Base-by-base conservation (phyloP, 2,888 invertebrate genomes). In the Cantharis rufa region DNA sequence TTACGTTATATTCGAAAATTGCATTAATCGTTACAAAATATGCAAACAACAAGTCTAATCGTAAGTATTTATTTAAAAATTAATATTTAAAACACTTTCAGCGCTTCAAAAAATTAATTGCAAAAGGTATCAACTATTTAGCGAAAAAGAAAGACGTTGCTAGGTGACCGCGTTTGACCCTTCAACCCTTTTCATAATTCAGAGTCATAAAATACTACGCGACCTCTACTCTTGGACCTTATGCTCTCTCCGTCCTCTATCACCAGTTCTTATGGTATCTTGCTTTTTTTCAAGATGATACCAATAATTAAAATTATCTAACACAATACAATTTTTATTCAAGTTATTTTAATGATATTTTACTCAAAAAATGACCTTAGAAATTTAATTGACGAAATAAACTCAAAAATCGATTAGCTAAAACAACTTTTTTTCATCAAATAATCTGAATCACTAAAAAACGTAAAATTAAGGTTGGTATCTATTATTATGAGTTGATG, bases 111-210 rank as follows among this genome's bases (percentile, higher is more conserved):
- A 66, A 66, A 81, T 80, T 81, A 82, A 81, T 80, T 79, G 81
- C 81, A 77, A 77, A 77, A 78, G 78, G 78, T 80, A 81, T 81
- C 78, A 81, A 79, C 80, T 82, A 80, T 81, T 82, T 81, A 81
- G 79, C 71, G 72, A 76, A 74, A 77, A 75, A 76, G 77, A 74
- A 21, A 75, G 73, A 78, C 79, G 80, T 82, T 81, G 82, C 81
- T 81, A 81, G 81, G 82, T 81, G 81, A 81, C 81, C 80, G 79
- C 70, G 69, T 73, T 74, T 76, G 69, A 71, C 70, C 76, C 76
- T 69, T 71, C 78, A 78, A 68, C 75, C 75, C 75, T 72, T 78
- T 75, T 78, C 62, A 78, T 78, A 78, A 78, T 75, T 75, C 70
- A 71, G 10, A 27, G 76, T 70, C 72, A 76, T 76, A 76, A 76